A percentile compares a stretch with the other conserved stretches of the same genome.
Evolutionary conservation across 2,113 vertebrate genomes (phyloP).

Genomic region (Gorsachius goisagi): DNA sequence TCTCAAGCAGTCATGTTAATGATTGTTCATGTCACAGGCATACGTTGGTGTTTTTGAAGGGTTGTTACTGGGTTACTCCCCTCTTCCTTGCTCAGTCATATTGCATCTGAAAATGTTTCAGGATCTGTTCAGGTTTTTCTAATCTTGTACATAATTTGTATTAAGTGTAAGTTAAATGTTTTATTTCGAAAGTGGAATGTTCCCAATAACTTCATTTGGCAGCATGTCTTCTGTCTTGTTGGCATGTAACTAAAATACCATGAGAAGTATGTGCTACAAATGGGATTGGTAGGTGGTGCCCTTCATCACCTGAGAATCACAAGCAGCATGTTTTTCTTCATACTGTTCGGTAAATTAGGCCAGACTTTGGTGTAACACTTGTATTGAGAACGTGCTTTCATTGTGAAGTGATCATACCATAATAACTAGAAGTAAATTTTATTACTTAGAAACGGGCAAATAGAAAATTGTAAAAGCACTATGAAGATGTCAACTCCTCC

Average conservation of each 20-base stretch:
- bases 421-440: constrained; percentile 67
- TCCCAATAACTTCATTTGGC: constrained; percentile 73
- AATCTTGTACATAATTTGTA: constrained; percentile 83
- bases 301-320: constrained; percentile 59
- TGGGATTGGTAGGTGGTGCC: constrained; percentile 63
- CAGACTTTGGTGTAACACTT: constrained; percentile 65
- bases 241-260: constrained; percentile 64
- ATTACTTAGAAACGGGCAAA: constrained; percentile 66
- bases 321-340: constrained; percentile 59
- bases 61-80: constrained; percentile 50
- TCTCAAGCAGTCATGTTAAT: constrained; percentile 67
- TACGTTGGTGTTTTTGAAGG: constrained; percentile 67
- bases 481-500: constrained; percentile 53
- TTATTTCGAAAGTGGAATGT: constrained; percentile 74
- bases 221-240: constrained; percentile 75
- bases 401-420: constrained; percentile 68
- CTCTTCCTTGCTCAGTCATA: constrained; percentile 17
- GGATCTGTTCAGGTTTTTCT: constrained; percentile 73
- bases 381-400: constrained; percentile 68
- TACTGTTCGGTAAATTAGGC: constrained; percentile 59
- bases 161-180: constrained; percentile 86
- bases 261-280: constrained; percentile 70
- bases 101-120: constrained; percentile 58
- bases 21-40: constrained; percentile 67
- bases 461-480: constrained; percentile 68